Evolutionary conservation across 2,797 vertebrate species (phyloP).

Genomic region (Natrix natrix): DNA sequence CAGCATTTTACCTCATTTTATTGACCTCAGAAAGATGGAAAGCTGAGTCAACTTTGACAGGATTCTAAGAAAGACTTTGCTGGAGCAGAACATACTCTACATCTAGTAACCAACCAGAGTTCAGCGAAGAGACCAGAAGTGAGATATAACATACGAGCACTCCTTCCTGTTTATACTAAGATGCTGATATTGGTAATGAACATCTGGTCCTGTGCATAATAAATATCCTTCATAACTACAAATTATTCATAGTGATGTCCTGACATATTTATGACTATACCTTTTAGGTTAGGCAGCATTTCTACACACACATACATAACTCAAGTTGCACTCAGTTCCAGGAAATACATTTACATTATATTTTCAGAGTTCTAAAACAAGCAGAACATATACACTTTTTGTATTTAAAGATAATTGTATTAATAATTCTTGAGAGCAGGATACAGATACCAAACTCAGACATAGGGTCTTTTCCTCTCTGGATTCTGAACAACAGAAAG

Average conservation of each 20-base stretch:
- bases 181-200: background rate
- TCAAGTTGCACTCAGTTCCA: background rate
- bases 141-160: background rate
- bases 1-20: no score
- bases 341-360: background rate
- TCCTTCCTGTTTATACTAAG: background rate
- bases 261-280: background rate
- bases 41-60: no score
- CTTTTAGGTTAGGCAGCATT: background rate
- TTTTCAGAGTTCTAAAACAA: background rate
- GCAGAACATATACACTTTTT: background rate
- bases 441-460: conserved; percentile 11
- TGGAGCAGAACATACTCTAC: background rate
- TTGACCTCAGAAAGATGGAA: no score
- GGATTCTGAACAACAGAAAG: conserved; percentile 85
- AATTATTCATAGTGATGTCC: background rate
- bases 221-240: background rate
- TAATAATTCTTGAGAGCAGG: background rate
- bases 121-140: background rate
- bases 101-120: background rate
- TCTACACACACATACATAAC: background rate
- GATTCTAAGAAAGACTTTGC: background rate
- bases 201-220: background rate
- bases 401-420: background rate
- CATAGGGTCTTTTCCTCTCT: conserved; percentile 76